Evolutionary conservation across 2,888 invertebrate species (phyloP).

Genomic region (Marasmarcha lunaedactyla): DNA sequence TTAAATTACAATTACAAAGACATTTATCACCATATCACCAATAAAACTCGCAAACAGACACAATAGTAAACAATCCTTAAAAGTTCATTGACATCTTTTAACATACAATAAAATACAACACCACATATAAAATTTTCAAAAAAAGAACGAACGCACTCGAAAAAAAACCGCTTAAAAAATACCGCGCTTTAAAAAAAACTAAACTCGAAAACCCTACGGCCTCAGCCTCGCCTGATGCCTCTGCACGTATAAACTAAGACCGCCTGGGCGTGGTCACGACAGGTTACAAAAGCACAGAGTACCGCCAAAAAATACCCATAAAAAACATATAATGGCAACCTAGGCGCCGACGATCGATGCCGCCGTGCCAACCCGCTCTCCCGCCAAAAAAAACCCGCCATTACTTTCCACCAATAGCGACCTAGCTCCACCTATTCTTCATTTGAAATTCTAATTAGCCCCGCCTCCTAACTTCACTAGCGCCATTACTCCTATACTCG

Average conservation of each 20-base stretch:
- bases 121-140: slow-evolving; percentile 31
- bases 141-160: no score
- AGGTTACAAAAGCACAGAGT: slow-evolving; percentile 59
- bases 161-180: slow-evolving; percentile 52
- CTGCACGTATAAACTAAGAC: slow-evolving; percentile 44
- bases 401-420: slow-evolving; percentile 34
- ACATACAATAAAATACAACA: slow-evolving; percentile 21
- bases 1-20: no score
- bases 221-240: slow-evolving; percentile 54
- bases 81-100: slow-evolving; percentile 7
- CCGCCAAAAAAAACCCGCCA: slow-evolving; percentile 55
- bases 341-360: slow-evolving; percentile 59
- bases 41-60: slow-evolving; percentile 12
- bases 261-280: slow-evolving; percentile 59
- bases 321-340: slow-evolving; percentile 67
- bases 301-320: slow-evolving; percentile 68
- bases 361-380: slow-evolving; percentile 54
- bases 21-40: background rate
- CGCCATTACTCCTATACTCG: slow-evolving; percentile 50
- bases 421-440: slow-evolving; percentile 28
- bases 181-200: slow-evolving; percentile 36
- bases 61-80: slow-evolving; percentile 18
- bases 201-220: slow-evolving; percentile 47
- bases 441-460: slow-evolving; percentile 35
- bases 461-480: slow-evolving; percentile 37